These are phyloP conservation scores for Lymantria dispar DNA, from an alignment of 2,888 invertebrate species.

Conservation along the genomic window DNA sequence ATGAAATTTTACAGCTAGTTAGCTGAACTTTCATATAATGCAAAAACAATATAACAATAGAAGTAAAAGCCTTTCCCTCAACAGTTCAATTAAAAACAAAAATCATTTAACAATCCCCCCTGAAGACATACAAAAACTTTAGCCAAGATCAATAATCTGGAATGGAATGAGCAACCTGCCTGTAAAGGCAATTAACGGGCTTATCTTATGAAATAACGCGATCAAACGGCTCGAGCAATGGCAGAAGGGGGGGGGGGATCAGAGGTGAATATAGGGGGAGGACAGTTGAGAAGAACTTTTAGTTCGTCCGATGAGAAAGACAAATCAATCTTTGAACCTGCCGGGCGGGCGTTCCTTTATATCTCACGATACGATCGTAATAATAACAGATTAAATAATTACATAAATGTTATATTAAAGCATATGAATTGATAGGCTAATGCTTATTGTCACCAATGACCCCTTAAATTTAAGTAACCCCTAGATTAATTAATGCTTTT, in stretches of 20 bases:
- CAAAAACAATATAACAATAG: constrained; percentile 17
- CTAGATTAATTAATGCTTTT: no score
- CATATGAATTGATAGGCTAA: no score
- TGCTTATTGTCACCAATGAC: no score
- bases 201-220: constrained; percentile 70
- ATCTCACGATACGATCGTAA: constrained; percentile 6
- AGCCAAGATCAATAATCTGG: constrained; percentile 63
- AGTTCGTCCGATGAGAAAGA: constrained; percentile 60
- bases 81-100: constrained; percentile 59
- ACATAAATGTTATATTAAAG: no score
- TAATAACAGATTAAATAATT: no score
- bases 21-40: constrained; percentile 8
- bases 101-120: constrained; percentile 58
- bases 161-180: constrained; percentile 69
- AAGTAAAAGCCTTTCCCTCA: constrained; percentile 28
- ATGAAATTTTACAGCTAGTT: neutral
- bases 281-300: constrained; percentile 42
- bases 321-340: constrained; percentile 74
- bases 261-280: constrained; percentile 17
- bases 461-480: no score
- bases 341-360: constrained; percentile 38
- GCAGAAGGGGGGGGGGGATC: constrained; percentile 9
- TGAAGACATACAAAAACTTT: constrained; percentile 75
- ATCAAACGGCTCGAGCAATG: constrained; percentile 50
- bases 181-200: constrained; percentile 72